Percentiles rank a stretch among this genome's conserved stretches.
phyloP scores from a whole-genome alignment of 2,888 invertebrate genomes.

The Eilema griseolum region DNA sequence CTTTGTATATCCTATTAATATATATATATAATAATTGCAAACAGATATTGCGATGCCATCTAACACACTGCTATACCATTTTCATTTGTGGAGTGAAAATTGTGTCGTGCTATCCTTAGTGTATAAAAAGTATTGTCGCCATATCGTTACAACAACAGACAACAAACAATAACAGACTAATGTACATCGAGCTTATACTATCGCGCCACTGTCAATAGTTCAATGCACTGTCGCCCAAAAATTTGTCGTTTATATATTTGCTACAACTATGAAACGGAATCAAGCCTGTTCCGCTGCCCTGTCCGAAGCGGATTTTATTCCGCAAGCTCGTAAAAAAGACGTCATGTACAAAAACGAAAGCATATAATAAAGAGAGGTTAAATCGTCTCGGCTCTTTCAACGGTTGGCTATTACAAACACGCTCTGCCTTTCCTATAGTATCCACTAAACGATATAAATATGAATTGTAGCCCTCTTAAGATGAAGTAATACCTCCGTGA shows the following conservation, averaged over 20 bases:
- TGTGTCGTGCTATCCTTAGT: no score
- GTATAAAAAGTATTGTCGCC: no score
- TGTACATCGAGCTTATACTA: no score
- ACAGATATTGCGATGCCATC: background rate
- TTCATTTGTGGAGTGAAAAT: no score
- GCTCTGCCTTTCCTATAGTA: background rate
- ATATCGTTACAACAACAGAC: no score
- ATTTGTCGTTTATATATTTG: no score
- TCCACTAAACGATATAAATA: constrained; percentile 8
- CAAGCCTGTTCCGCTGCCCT: background rate
- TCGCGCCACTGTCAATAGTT: no score
- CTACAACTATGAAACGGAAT: no score
- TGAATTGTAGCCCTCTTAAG: constrained; percentile 6
- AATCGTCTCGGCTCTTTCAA: constrained; percentile 4
- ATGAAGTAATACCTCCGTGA: constrained; percentile 3
- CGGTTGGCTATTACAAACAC: constrained; percentile 6
- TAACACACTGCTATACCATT: no score
- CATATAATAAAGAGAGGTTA: background rate
- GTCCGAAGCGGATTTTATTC: background rate
- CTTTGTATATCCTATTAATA: background rate
- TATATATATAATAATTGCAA: no score
- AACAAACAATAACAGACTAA: no score
- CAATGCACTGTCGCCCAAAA: no score
- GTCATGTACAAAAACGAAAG: background rate
- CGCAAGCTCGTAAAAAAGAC: background rate